phyloP scores from a whole-genome alignment of 2,113 vertebrate species.

The Nibea coibor region DNA sequence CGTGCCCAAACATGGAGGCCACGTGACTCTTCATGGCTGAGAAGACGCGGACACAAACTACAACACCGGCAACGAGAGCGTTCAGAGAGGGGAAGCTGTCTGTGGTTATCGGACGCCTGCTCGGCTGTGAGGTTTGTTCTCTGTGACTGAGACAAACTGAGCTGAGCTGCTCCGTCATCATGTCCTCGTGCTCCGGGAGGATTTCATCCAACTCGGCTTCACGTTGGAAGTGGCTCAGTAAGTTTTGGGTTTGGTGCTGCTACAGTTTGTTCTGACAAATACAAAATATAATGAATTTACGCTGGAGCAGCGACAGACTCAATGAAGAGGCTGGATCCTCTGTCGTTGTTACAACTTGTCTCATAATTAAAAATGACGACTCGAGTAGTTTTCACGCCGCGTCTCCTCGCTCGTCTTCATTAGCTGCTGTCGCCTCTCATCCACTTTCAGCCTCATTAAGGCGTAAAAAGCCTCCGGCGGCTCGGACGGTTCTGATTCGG shows the following conservation, averaged over 20 bases:
- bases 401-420: constrained; percentile 37
- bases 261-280: constrained; percentile 30
- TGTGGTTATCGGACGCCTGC: not conserved
- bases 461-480: not conserved
- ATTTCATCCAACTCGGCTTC: not conserved
- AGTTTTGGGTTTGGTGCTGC: constrained; percentile 4
- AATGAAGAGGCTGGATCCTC: constrained; percentile 24
- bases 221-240: constrained; percentile 24
- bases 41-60: not conserved
- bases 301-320: constrained; percentile 17
- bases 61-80: no score
- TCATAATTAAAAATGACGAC: constrained; percentile 44
- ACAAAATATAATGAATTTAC: constrained; percentile 31
- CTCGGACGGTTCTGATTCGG: not conserved
- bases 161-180: constrained; percentile 28
- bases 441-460: constrained; percentile 44
- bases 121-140: not conserved
- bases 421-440: constrained; percentile 24
- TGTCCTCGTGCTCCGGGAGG: constrained; percentile 16
- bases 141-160: constrained; percentile 21
- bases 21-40: not conserved
- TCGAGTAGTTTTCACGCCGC: constrained; percentile 17
- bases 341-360: not conserved
- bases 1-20: not conserved
- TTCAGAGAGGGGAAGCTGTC: not conserved